Conservation (phyloP, 2,888 invertebrate genomes). For the Nomada ruficornis region DNA sequence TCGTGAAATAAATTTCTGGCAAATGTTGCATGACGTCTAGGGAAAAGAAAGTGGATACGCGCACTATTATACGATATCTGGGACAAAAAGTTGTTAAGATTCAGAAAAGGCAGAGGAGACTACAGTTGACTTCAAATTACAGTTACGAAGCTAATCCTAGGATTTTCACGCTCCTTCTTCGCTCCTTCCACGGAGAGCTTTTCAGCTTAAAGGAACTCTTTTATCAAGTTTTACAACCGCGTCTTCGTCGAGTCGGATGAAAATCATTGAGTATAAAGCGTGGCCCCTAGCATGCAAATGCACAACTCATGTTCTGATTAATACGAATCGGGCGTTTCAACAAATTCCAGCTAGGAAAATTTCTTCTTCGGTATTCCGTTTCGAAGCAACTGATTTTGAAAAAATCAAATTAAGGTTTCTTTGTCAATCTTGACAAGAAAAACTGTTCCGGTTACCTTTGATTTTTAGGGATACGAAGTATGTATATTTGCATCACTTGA, state of each 20-base stretch:
- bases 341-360: too few species aligned
- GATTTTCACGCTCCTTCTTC: conserved; percentile 22
- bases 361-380: too few species aligned
- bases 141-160: conserved; percentile 29
- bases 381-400: too few species aligned
- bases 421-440: too few species aligned
- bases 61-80: not conserved
- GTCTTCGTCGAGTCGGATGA: not conserved
- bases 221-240: not conserved
- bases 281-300: too few species aligned
- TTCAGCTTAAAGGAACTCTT: not conserved
- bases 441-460: too few species aligned
- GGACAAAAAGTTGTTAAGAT: not conserved
- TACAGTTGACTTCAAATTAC: conserved; percentile 23
- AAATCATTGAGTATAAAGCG: too few species aligned
- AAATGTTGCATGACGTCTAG: not conserved
- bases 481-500: too few species aligned
- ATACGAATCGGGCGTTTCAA: too few species aligned
- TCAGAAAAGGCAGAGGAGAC: not conserved
- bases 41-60: not conserved
- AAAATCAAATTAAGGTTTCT: too few species aligned
- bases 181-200: not conserved
- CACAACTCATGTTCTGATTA: too few species aligned
- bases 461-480: too few species aligned
- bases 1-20: not conserved